A percentile compares a stretch with the other conserved stretches of the same genome.
phyloP scores from a whole-genome alignment of 2,113 vertebrate species.

The Eublepharis macularius region DNA sequence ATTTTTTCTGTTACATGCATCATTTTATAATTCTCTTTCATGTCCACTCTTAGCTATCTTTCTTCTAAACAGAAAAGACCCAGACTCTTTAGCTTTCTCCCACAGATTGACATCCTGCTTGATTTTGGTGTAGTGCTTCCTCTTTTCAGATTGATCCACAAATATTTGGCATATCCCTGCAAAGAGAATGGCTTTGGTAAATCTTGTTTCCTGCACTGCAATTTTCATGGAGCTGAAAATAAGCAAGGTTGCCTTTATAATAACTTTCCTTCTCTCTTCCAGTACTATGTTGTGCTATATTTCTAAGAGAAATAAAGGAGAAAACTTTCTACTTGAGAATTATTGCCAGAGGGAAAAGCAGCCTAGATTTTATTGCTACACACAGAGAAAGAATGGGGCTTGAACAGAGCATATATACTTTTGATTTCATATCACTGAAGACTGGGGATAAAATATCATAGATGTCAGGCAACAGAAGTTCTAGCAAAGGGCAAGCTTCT shows the following conservation, averaged over 20 bases:
- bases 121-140: accelerated
- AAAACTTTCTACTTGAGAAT: slow-evolving; percentile 11
- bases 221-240: background rate
- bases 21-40: too few relatives aligned
- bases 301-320: background rate
- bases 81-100: too few relatives aligned
- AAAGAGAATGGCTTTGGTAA: background rate
- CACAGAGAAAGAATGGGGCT: background rate
- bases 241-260: slow-evolving; percentile 1
- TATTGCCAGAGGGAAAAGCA: background rate
- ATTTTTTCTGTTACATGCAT: too few relatives aligned
- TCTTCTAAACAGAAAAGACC: too few relatives aligned
- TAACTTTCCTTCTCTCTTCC: background rate
- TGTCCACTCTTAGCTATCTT: too few relatives aligned
- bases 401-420: background rate
- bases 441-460: background rate
- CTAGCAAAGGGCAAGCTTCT: background rate
- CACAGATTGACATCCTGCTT: too few relatives aligned
- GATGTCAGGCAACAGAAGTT: slow-evolving; percentile 5
- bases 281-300: background rate
- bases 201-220: background rate
- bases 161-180: background rate
- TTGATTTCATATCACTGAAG: slow-evolving; percentile 10
- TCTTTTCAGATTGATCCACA: slow-evolving; percentile 10
- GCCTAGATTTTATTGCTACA: background rate